phyloP scores from a whole-genome alignment of 1,140 invertebrate species.

The Elysia chlorotica region DNA sequence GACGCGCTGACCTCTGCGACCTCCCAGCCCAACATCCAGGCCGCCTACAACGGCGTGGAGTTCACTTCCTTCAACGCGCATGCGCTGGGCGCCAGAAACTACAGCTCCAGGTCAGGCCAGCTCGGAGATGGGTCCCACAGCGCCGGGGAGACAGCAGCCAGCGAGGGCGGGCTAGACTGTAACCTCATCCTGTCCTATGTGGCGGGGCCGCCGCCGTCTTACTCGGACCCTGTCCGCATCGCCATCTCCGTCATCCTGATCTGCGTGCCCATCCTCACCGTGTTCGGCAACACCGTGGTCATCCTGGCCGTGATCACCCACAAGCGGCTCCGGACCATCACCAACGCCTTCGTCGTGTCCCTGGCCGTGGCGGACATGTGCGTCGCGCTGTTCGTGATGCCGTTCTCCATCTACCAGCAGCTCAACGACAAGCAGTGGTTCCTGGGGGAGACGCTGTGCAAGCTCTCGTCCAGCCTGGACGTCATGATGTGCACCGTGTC shows the following conservation, averaged over 20 bases:
- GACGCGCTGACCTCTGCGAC: neutral
- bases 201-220: conserved; percentile 34
- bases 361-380: conserved; percentile 94
- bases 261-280: conserved; percentile 46
- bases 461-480: conserved; percentile 97
- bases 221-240: conserved; percentile 15
- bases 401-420: conserved; percentile 68
- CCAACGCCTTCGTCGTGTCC: conserved; percentile 93
- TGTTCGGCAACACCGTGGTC: conserved; percentile 82
- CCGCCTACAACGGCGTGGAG: conserved; percentile 1
- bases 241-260: conserved; percentile 37
- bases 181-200: conserved; percentile 30
- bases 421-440: conserved; percentile 80
- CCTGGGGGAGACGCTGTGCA: conserved; percentile 94
- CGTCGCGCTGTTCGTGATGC: conserved; percentile 77
- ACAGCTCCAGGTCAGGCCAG: too few species aligned
- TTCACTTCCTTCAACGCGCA: neutral
- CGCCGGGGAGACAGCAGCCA: neutral
- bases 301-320: conserved; percentile 82
- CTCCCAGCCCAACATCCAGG: neutral
- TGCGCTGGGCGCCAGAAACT: too few species aligned
- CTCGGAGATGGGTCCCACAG: neutral
- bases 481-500: conserved; percentile 99
- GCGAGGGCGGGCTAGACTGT: conserved; percentile 23
- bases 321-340: conserved; percentile 77